A percentile compares a stretch with the other conserved stretches of the same genome.
Conservation (phyloP, 2,113 vertebrate genomes). For the Leucosticte australis region DNA sequence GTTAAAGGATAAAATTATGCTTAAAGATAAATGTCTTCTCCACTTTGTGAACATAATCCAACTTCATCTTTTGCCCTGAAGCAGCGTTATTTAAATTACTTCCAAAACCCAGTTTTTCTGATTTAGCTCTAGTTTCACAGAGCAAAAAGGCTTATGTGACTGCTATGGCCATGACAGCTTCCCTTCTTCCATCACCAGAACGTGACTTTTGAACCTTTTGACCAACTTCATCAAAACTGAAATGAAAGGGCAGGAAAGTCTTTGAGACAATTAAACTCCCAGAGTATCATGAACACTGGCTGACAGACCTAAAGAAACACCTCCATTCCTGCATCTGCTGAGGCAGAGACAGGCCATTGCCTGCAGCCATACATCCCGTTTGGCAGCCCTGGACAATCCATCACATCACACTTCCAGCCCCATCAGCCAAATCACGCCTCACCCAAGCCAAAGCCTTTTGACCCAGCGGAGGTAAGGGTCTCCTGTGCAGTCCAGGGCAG, state of each 20-base stretch:
- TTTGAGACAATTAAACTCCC: not conserved
- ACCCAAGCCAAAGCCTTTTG: not conserved
- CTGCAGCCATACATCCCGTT: not conserved
- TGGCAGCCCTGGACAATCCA: not conserved
- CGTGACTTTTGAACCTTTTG: not conserved
- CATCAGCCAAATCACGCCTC: not conserved
- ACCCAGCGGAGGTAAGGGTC: not conserved
- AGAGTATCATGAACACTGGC: not conserved
- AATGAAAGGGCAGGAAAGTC: not conserved
- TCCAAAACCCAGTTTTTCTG: slow-evolving; percentile 25
- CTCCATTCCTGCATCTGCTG: not conserved
- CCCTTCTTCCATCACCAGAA: not conserved
- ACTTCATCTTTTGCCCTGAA: not conserved
- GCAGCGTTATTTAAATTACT: not conserved
- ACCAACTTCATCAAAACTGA: not conserved
- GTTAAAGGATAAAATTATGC: not conserved
- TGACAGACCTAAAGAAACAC: not conserved
- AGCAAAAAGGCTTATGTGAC: not conserved
- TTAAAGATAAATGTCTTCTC: not conserved
- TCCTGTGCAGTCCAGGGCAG: not conserved
- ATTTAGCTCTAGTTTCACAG: not conserved
- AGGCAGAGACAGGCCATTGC: not conserved
- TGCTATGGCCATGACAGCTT: not conserved
- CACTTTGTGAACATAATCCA: not conserved
- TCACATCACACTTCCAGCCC: not conserved